A percentile compares a stretch with the other conserved stretches of the same genome.
These are phyloP conservation scores for Meghimatium bilineatum DNA, from an alignment of 2,888 invertebrate species.

Conservation along the genomic window DNA sequence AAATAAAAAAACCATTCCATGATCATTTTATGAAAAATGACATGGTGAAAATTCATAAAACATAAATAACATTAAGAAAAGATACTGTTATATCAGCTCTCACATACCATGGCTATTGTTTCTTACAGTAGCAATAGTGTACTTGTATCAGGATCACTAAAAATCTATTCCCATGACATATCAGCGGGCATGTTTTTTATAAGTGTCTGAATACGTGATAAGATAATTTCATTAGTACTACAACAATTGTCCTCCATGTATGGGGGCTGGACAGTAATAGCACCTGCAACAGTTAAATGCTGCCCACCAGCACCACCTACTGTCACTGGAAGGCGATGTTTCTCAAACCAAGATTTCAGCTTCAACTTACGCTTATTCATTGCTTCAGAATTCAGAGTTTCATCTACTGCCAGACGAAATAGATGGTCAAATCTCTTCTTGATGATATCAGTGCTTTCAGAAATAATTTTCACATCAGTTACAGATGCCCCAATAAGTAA, in stretches of 20 bases:
- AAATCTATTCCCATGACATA: not conserved
- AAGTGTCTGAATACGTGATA: constrained; percentile 75
- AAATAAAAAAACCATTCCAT: no score
- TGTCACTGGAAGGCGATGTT: constrained; percentile 73
- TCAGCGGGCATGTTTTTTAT: constrained; percentile 75
- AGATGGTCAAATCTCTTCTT: constrained; percentile 60
- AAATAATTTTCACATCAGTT: constrained; percentile 60
- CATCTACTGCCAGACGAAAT: constrained; percentile 59
- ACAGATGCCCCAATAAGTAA: constrained; percentile 70
- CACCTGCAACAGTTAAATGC: constrained; percentile 69
- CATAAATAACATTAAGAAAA: no score
- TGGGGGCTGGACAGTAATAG: constrained; percentile 72
- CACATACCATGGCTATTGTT: no score
- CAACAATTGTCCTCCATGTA: constrained; percentile 72
- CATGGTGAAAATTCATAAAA: no score
- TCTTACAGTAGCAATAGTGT: no score
- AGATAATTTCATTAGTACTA: constrained; percentile 77
- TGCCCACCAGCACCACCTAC: constrained; percentile 62
- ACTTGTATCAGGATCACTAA: no score
- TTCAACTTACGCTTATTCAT: constrained; percentile 61
- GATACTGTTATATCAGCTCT: no score
- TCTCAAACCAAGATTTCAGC: constrained; percentile 72
- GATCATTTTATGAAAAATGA: no score
- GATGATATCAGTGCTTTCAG: constrained; percentile 56
- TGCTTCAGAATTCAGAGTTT: constrained; percentile 58